Percentiles rank a stretch among this genome's conserved stretches.
Evolutionary conservation across 2,113 vertebrate genomes (phyloP).

Genomic region (Hipposideros armiger): DNA sequence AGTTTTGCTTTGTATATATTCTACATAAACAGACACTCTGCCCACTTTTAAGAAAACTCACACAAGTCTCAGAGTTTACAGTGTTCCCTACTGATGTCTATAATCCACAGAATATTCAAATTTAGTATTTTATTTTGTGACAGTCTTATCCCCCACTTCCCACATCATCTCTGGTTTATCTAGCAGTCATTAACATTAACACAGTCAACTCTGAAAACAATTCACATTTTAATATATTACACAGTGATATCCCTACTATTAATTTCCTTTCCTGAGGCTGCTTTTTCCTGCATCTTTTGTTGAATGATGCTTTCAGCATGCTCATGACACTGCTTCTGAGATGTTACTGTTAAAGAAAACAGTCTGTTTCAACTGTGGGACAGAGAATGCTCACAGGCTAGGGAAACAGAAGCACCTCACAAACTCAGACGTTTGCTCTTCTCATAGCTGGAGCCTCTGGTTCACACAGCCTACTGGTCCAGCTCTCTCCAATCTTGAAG

Average conservation of each 20-base stretch:
- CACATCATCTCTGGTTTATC: not conserved
- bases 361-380: not conserved
- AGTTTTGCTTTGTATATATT: constrained; percentile 50
- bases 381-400: constrained; percentile 13
- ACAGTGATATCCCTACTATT: not conserved
- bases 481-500: not conserved
- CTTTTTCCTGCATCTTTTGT: not conserved
- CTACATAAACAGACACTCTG: constrained; percentile 22
- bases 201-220: constrained; percentile 20
- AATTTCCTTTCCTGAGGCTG: constrained; percentile 34
- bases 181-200: constrained; percentile 8
- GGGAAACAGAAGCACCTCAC: not conserved
- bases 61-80: not conserved
- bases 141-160: not conserved
- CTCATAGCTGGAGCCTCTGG: not conserved
- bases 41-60: constrained; percentile 31
- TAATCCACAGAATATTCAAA: constrained; percentile 13
- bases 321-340: not conserved
- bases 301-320: constrained; percentile 39
- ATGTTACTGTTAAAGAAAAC: constrained; percentile 31
- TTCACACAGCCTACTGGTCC: not conserved
- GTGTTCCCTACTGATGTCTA: not conserved
- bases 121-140: constrained; percentile 14
- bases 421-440: not conserved
- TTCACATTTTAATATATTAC: constrained; percentile 10